phyloP scores from a whole-genome alignment of 2,797 vertebrate species.

The Enteromius thamalakanensis region DNA sequence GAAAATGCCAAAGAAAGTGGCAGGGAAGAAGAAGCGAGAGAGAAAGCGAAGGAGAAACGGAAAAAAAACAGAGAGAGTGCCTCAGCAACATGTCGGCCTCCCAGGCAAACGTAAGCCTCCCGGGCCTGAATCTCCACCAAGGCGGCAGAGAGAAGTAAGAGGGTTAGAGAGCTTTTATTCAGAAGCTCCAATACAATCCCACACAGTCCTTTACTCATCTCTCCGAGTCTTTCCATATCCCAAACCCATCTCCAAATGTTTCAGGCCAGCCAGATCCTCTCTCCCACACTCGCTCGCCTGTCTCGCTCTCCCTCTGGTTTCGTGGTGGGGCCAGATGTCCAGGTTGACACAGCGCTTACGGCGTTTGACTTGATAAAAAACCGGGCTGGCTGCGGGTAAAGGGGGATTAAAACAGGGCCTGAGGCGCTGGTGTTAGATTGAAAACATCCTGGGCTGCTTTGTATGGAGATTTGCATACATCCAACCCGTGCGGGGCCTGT shows the following conservation, averaged over 20 bases:
- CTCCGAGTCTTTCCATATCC: constrained; percentile 55
- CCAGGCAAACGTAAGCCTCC: constrained; percentile 33
- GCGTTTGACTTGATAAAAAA: constrained; percentile 97
- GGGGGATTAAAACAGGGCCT: constrained; percentile 94
- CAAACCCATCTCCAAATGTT: constrained; percentile 76
- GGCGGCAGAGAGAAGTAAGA: constrained; percentile 39
- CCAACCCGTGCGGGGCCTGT: constrained; percentile 82
- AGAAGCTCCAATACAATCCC: constrained; percentile 33
- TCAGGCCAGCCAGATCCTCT: constrained; percentile 74
- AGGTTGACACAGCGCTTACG: constrained; percentile 92
- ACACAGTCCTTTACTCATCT: constrained; percentile 44
- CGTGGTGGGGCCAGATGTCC: constrained; percentile 95
- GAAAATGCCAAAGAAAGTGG: background rate
- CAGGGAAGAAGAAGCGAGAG: background rate
- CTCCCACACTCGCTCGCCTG: constrained; percentile 50
- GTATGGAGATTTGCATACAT: constrained; percentile 92
- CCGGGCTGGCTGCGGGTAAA: constrained; percentile 87
- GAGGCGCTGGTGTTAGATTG: constrained; percentile 92
- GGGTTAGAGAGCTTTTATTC: constrained; percentile 48
- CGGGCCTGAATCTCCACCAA: constrained; percentile 23
- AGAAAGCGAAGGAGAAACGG: background rate
- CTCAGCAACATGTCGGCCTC: constrained; percentile 42
- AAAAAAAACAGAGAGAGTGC: background rate
- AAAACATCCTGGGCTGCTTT: constrained; percentile 94
- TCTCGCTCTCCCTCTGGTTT: constrained; percentile 61